Conservation (phyloP, 2,797 vertebrate genomes). For the Coregonus ussuriensis region DNA sequence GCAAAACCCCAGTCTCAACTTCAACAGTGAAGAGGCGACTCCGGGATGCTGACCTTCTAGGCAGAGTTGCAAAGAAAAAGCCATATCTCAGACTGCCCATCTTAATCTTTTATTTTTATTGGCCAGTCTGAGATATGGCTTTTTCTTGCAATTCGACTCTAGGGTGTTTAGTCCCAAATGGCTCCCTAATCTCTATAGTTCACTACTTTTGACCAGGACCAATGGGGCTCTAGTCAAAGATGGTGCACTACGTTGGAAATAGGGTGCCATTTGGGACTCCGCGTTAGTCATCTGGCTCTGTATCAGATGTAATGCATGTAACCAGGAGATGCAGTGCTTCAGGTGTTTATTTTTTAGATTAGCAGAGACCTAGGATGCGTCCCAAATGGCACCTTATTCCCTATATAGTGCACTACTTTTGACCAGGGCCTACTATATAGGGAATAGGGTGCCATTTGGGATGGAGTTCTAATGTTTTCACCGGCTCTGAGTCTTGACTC, state of each 20-base stretch:
- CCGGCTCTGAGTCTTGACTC: not conserved
- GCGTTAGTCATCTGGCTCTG: not conserved
- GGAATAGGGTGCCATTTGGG: not conserved
- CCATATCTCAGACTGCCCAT: no score
- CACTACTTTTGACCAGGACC: not conserved
- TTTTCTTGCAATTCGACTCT: no score
- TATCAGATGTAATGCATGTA: constrained; percentile 1
- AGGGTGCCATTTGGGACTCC: not conserved
- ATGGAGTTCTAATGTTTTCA: not conserved
- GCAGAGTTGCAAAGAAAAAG: no score
- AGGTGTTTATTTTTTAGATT: constrained; percentile 1
- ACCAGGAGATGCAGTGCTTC: constrained; percentile 6
- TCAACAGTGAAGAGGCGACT: no score
- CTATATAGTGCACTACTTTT: not conserved
- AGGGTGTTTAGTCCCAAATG: not conserved
- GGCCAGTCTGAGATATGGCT: no score
- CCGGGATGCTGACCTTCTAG: no score
- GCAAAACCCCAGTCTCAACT: no score
- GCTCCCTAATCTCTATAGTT: not conserved
- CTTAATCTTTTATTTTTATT: no score
- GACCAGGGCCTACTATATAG: not conserved
- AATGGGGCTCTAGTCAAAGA: not conserved
- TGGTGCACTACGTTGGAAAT: not conserved
- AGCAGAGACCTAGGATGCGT: not conserved
- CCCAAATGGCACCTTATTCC: not conserved